Percentiles rank a stretch among this genome's conserved stretches.
Evolutionary conservation across 2,113 vertebrate genomes (phyloP).

Genomic region (Catharus minimus): DNA sequence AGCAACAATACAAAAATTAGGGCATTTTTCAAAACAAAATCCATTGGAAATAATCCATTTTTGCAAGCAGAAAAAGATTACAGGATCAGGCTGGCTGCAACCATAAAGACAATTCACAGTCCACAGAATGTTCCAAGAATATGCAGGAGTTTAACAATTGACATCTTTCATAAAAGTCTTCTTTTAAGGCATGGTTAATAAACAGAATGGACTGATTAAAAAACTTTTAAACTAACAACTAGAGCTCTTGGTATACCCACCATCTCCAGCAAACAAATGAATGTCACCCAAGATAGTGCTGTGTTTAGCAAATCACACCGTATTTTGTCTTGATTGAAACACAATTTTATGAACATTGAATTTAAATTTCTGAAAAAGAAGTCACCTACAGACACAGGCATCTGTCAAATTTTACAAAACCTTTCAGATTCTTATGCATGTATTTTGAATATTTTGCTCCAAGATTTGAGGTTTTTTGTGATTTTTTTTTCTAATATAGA

Average conservation of each 20-base stretch:
- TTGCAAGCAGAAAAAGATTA: not conserved
- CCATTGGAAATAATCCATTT: not conserved
- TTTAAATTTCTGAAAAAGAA: not conserved
- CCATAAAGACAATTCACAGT: not conserved
- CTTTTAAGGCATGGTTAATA: not conserved
- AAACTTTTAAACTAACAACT: not conserved
- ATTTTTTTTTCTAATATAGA: not conserved
- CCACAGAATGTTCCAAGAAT: not conserved
- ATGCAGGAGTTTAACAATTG: not conserved
- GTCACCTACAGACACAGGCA: not conserved
- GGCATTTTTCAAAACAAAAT: conserved; percentile 4
- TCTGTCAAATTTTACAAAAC: not conserved
- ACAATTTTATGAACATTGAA: not conserved
- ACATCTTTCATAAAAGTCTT: not conserved
- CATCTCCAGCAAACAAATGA: not conserved
- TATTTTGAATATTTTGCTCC: not conserved
- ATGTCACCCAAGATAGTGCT: not conserved
- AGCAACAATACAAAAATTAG: conserved; percentile 6
- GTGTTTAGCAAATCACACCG: not conserved
- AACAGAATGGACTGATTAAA: not conserved
- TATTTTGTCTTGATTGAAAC: not conserved
- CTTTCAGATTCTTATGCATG: not conserved
- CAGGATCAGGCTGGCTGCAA: not conserved
- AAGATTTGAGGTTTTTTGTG: accelerated
- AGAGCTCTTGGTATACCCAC: not conserved